These are phyloP conservation scores for Gavia stellata DNA, from an alignment of 2,113 vertebrate genomes.

Conservation along the genomic window DNA sequence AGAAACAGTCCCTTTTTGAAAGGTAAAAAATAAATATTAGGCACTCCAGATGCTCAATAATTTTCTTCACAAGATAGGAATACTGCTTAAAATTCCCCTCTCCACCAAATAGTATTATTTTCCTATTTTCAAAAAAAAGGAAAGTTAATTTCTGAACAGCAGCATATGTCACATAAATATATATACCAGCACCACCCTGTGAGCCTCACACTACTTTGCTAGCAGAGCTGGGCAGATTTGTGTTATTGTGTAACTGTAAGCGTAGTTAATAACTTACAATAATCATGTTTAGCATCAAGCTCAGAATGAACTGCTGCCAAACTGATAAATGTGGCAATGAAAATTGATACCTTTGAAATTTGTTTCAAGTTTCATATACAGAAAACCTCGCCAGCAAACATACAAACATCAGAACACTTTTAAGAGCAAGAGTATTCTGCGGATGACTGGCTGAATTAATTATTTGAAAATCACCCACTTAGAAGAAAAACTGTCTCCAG, in stretches of 20 bases:
- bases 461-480: background rate
- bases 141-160: background rate
- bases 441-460: background rate
- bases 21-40: background rate
- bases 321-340: background rate
- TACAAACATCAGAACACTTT: background rate
- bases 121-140: too few relatives aligned
- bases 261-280: constrained; percentile 13
- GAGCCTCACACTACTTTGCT: background rate
- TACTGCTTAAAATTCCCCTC: background rate
- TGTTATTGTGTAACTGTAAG: background rate
- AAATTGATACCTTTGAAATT: constrained; percentile 28
- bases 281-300: constrained; percentile 28
- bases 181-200: background rate
- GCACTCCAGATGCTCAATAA: background rate
- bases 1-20: background rate
- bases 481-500: background rate
- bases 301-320: constrained; percentile 32
- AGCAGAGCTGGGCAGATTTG: background rate
- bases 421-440: background rate
- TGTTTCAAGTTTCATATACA: background rate
- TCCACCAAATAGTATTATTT: background rate
- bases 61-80: background rate
- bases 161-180: background rate
- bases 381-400: background rate